phyloP scores from a whole-genome alignment of 2,888 invertebrate species.

The Drosophila buzzatii region DNA sequence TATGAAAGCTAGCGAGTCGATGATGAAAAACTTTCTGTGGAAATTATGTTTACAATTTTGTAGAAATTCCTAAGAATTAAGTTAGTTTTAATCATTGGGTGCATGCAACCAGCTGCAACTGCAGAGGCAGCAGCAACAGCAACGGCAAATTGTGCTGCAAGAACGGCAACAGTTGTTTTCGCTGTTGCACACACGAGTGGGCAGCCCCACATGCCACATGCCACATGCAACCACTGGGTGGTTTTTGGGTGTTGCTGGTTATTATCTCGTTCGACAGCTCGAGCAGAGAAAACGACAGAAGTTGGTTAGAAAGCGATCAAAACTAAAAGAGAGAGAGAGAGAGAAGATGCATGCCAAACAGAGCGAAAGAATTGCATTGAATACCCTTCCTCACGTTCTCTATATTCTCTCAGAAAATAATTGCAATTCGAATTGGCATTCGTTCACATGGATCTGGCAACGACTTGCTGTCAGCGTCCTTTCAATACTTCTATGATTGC shows the following conservation, averaged over 20 bases:
- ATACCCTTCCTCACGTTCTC: constrained; percentile 37
- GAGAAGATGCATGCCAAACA: constrained; percentile 45
- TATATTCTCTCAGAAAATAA: constrained; percentile 16
- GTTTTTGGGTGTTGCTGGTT: constrained; percentile 70
- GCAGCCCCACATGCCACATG: constrained; percentile 19
- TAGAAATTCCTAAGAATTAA: constrained; percentile 78
- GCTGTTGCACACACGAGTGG: constrained; percentile 61
- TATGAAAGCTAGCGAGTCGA: constrained; percentile 9
- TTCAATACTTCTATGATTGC: constrained; percentile 41
- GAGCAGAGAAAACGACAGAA: constrained; percentile 20
- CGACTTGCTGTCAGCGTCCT: constrained; percentile 11
- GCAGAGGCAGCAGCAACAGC: constrained; percentile 8
- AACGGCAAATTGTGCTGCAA: constrained; percentile 57
- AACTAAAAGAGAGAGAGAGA: not conserved
- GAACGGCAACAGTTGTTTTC: constrained; percentile 10
- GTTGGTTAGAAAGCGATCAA: constrained; percentile 2
- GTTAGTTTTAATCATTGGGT: constrained; percentile 78
- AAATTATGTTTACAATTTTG: constrained; percentile 79
- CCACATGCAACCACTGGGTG: constrained; percentile 55
- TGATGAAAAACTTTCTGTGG: constrained; percentile 64
- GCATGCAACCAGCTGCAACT: constrained; percentile 60
- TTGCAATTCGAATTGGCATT: constrained; percentile 19
- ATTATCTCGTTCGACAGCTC: constrained; percentile 67
- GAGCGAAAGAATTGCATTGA: constrained; percentile 46
- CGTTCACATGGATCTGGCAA: not conserved